Percentiles rank a stretch among this genome's conserved stretches.
Conservation (phyloP, 1,140 invertebrate genomes). For the Dysdera silvatica region DNA sequence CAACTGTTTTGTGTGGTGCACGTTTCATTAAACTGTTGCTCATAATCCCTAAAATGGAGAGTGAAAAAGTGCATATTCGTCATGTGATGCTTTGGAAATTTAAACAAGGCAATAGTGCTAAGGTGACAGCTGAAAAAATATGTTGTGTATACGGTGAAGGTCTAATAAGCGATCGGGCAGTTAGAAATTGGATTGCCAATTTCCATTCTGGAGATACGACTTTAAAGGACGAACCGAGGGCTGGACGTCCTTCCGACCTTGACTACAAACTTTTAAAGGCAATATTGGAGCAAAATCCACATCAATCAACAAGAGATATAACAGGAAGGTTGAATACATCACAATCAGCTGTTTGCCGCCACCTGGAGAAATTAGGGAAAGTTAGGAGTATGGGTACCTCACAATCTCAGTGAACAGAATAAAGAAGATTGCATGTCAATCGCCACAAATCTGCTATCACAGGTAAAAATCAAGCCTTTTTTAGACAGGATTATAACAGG, state of each 20-base stretch:
- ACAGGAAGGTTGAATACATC: neutral
- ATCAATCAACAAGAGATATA: neutral
- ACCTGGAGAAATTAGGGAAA: neutral
- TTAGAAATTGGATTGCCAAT: neutral
- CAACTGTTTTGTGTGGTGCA: neutral
- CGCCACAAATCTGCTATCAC: neutral
- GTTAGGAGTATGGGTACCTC: neutral
- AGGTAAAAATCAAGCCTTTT: too few relatives aligned
- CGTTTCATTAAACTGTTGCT: neutral
- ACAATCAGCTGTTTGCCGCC: neutral
- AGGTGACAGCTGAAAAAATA: slow-evolving; percentile 1
- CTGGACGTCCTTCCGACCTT: neutral
- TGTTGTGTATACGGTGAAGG: neutral
- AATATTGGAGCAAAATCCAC: neutral
- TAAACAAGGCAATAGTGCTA: neutral
- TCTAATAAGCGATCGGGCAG: neutral
- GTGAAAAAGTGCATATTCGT: neutral
- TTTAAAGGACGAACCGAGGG: neutral
- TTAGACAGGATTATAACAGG: neutral
- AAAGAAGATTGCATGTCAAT: neutral
- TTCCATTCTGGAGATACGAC: neutral
- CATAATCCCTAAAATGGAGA: too few relatives aligned
- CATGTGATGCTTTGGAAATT: neutral
- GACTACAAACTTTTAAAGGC: neutral
- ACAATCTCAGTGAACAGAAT: neutral